Evolutionary conservation across 2,113 vertebrate genomes (phyloP), one percentile per base, ranked within the genome.

Genomic region (Oreochromis aureus): DNA sequence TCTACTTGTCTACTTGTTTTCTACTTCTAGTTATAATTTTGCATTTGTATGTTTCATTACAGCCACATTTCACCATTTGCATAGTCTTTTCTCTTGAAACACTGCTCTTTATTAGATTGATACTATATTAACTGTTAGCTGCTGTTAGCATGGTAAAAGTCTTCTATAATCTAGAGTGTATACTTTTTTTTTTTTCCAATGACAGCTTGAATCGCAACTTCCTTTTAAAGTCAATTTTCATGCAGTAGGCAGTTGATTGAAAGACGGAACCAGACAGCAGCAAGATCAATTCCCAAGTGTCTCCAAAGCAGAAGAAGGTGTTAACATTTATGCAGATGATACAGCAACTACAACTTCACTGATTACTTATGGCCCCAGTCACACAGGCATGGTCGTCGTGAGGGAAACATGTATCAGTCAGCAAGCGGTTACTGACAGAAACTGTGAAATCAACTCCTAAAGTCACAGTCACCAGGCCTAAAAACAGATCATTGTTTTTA

Each of bases 401-500:
- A 2, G 13, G 8, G 19, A 69, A 46, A 73, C 4, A 5, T 46
- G 66, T 71, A 71, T n/a, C 5, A 24, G 66, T 71, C 46, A 44
- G 39, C 2, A 1, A 71, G 66, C 7, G 7, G 39, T 10, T 71
- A 24, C 22, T 46, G 22, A 16, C 34, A 69, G 4, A 22, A 13
- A 69, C 34, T 22, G 32, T 36, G 2, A 66, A 66, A 66, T 36
- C 59, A 36, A 34, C 30, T 32, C 27, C 30, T 63, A 63, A 63
- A 63, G 0, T 34, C 30, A 19, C 59, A 63, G 30, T 63, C 59
- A 63, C 30, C 18, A 11, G 0, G 30, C 59, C 61, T 66, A 69
- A 34, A 66, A 39, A 22, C 63, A 13, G 34, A 22, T 69, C 63
- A 69, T 11, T 15, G 36, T 27, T 27, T 27, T 27, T 27, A 27